Evolutionary conservation across 1,140 invertebrate genomes (phyloP).

Genomic region (Hyles euphorbiae): DNA sequence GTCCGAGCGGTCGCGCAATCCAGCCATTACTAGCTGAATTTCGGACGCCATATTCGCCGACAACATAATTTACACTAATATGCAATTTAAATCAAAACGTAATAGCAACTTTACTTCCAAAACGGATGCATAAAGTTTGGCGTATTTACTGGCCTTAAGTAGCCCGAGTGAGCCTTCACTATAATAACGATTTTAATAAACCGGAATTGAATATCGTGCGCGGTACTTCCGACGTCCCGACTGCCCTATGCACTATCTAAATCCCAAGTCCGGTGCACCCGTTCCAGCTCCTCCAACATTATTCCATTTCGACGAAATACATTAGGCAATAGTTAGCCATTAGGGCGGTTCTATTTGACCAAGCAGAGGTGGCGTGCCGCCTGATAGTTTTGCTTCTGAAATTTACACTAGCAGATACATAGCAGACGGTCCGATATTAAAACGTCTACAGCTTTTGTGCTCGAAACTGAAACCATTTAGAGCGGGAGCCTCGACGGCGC

Average conservation of each 20-base stretch:
- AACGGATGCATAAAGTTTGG: no score
- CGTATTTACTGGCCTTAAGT: no score
- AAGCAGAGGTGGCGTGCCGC: constrained; percentile 58
- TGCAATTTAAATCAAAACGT: no score
- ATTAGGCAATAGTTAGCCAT: constrained; percentile 68
- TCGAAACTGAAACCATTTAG: constrained; percentile 57
- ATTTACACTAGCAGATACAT: constrained; percentile 62
- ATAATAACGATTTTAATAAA: constrained; percentile 47
- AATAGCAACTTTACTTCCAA: no score
- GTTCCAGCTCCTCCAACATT: constrained; percentile 43
- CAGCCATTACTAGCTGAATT: no score
- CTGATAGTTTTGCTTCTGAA: constrained; percentile 52
- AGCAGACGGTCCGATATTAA: constrained; percentile 59
- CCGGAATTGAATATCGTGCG: constrained; percentile 52
- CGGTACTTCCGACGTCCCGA: constrained; percentile 36
- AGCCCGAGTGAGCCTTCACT: no score
- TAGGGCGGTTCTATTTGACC: constrained; percentile 66
- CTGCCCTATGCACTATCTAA: constrained; percentile 45
- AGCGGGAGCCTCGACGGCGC: constrained; percentile 38
- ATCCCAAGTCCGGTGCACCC: constrained; percentile 48
- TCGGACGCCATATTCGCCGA: no score
- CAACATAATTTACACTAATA: no score
- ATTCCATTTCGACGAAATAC: constrained; percentile 68
- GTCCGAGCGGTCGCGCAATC: no score
- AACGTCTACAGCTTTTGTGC: constrained; percentile 63